These are phyloP conservation scores for Otolemur garnettii DNA, from an alignment of 2,113 vertebrate species.

Conservation along the genomic window DNA sequence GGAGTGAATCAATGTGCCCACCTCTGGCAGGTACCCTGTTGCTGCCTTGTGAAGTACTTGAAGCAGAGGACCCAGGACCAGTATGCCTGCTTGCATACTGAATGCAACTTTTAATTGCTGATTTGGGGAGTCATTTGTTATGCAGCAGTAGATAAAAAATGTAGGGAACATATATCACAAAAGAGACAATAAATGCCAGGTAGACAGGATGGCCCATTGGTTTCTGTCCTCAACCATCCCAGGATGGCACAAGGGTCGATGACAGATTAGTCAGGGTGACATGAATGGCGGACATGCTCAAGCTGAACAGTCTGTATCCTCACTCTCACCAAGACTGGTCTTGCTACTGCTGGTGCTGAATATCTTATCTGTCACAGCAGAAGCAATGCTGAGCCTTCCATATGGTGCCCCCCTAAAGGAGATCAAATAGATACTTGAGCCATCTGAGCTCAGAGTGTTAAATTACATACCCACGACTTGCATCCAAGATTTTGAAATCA, in stretches of 20 bases:
- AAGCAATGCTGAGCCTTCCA: not conserved
- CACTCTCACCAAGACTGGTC: not conserved
- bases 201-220: not conserved
- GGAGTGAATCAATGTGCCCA: no score
- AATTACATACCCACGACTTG: not conserved
- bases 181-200: not conserved
- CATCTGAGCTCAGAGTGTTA: not conserved
- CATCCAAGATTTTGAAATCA: not conserved
- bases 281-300: not conserved
- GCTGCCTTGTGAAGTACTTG: not conserved
- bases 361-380: not conserved
- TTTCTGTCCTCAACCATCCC: not conserved
- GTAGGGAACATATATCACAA: not conserved
- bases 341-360: not conserved
- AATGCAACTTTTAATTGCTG: not conserved
- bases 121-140: not conserved
- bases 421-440: not conserved
- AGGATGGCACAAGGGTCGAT: no score
- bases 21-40: not conserved
- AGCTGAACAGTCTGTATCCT: not conserved
- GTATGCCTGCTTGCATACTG: not conserved
- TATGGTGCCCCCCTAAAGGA: not conserved
- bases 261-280: not conserved
- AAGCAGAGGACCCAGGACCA: not conserved
- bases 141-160: not conserved